Base-by-base conservation (phyloP, 2,888 invertebrate species). In the Nephrotoma appendiculata region DNA sequence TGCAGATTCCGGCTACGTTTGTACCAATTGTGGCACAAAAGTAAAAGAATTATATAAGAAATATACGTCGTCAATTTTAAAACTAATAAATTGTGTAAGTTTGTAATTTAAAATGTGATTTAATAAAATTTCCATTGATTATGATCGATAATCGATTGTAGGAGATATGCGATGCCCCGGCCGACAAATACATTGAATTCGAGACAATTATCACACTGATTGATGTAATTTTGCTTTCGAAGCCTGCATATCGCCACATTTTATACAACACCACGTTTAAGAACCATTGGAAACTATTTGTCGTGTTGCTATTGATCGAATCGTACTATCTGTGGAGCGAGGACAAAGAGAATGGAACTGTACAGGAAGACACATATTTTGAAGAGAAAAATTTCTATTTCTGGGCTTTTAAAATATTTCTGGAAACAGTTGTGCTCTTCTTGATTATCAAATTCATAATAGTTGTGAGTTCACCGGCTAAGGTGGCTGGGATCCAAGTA, bases 131-230 rank as follows among this genome's bases (percentile, higher is more conserved):
- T 71, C 44, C 45, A 52, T 41, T 5, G 9, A 19, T 71, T 19
- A 57, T 9, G 31, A 31, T 31, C 31, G 2, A 31, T 31, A 5
- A 31, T 71, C 41, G 19, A 41, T 92, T 92, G 90, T 89, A 98
- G 98, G 94, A 93, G 9, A 93, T 93, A 88, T 98, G 98, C 90
- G 94, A 94, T 86, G 92, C 94, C 84, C 91, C 95, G 12, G 96
- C 96, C 0, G 98, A 98, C 91, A 97, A 97, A 90, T 98, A 98
- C 90, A 95, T 98, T 87, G 98, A 98, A 91, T 97, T 96, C 91
- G 98, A 98, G 90, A 94, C 95, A n/a, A 95, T 96, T 0, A 95
- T 98, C 88, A 95, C 97, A 0, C 93, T 97, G 89, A 95, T 98
- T 87, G 98, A 98, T 91, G 92, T 97, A 42, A 93, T 98, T 43